Base-by-base conservation (phyloP, 2,888 invertebrate genomes). In the Agrilus cyanescens region DNA sequence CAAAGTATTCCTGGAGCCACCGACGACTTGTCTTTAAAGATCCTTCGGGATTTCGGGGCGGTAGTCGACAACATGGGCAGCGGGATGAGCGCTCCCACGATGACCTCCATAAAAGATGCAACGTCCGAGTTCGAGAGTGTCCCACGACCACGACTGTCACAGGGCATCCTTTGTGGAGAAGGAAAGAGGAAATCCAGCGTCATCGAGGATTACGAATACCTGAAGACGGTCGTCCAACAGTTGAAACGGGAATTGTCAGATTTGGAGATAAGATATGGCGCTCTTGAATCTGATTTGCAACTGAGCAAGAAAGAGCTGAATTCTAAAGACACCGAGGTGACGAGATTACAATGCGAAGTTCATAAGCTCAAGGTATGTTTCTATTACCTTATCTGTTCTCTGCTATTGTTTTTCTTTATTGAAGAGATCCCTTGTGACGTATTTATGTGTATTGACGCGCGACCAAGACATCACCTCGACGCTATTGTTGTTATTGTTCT, bases 361-460 rank as follows among this genome's bases (percentile, higher is more conserved):
- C 79, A 83, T 61, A 82, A 83, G 61, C 63, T 82, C 37, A 79
- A 77, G 73, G 78, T 78, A 60, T 67, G 66, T 16, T 47, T 34
- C 38, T 38, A 33, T 29, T 38, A 38, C 29, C 38, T 12, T 15
- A 36, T 16, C 16, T 36, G 16, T 36, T 16, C 15, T 36, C 25
- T 36, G 36, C 16, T 18, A 36, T 13, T 38, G 38, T 38, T 29
- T 25, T 25, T 25, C 8, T 25, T 25, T 25, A 25, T 25, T 25
- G 25, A 25, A 25, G 25, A 25, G 25, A 25, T 25, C 25, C 25
- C 25, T 2, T 25, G 25, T 25, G 25, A 25, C 25, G 25, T 25
- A 25, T 25, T 25, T 25, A 10, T 3, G 10, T 25, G 25, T 25
- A 25, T 25, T 25, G 25, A 25, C 25, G 25, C 4, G 25, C 10